Base-by-base conservation (phyloP, 2,113 vertebrate species). In the Lipotes vexillifer region DNA sequence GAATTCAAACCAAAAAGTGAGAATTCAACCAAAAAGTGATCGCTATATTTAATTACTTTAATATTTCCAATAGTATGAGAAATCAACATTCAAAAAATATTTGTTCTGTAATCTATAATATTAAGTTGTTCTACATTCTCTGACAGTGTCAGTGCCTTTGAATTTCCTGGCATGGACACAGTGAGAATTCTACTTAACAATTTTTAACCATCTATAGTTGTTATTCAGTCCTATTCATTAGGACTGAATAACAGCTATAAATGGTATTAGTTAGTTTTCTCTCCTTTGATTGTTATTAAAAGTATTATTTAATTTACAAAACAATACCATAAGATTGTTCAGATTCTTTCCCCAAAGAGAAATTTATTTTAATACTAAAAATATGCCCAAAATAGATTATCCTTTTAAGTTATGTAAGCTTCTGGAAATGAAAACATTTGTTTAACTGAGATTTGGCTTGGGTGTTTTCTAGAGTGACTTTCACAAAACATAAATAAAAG, bases 41-140 rank as follows among this genome's bases (percentile, higher is more conserved):
- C 74, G 21, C 68, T 88, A n/a, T 83, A 80, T 66, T 36, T 90
- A 66, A 92, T 89, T 72, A 66, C 94, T 90, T 92, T 49, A 85
- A 20, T 81, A 77, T 74, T 44, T 82, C n/a, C 18, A 77, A 44
- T 15, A 77, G 12, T 66, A 2, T 63, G 36, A 91, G 36, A 81
- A 74, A 88, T 75, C 10, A 90, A 72, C 36, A 93, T 11, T 33
- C 84, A 49, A 31, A n/a, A 57, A 86, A 59, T 12, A 27, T 52
- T 80, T 66, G 4, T 20, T 82, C 25, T 88, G 75, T 88, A 38
- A 46, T 84, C 4, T 74, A 7, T 88, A 75, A 17, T 20, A 11
- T 80, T 66, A 63, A 88, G 8, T 93, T 87, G 4, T 69, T 90
- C 31, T 85, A 1, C 17, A 52, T 88, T 80, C 11, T 11, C 10